A percentile compares a stretch with the other conserved stretches of the same genome.
phyloP scores from a whole-genome alignment of 2,113 vertebrate genomes.

The Narcine bancroftii region DNA sequence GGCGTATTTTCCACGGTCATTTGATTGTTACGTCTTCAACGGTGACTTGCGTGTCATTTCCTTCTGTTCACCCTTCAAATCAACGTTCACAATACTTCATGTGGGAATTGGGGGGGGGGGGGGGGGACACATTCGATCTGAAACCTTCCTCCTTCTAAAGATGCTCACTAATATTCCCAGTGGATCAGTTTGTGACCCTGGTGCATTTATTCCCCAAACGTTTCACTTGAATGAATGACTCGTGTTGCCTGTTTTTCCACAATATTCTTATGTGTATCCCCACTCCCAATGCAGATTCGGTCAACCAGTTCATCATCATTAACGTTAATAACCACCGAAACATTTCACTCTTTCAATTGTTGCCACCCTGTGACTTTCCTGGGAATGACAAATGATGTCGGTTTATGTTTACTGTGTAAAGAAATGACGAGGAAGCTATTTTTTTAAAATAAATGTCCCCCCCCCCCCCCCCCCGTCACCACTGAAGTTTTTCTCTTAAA shows the following conservation, averaged over 20 bases:
- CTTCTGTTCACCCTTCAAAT: not conserved
- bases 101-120: too few relatives aligned
- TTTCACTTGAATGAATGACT: too few relatives aligned
- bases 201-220: too few relatives aligned
- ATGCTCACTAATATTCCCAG: too few relatives aligned
- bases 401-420: not conserved
- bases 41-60: not conserved
- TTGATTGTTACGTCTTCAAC: constrained; percentile 20
- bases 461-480: too few relatives aligned
- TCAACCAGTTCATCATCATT: too few relatives aligned
- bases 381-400: not conserved
- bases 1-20: too few relatives aligned
- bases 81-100: not conserved
- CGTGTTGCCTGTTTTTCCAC: not conserved
- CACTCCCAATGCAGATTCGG: too few relatives aligned
- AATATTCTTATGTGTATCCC: not conserved
- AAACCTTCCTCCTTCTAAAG: too few relatives aligned
- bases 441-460: too few relatives aligned
- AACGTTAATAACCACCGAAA: not conserved
- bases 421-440: not conserved
- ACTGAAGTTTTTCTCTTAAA: not conserved
- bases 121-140: too few relatives aligned
- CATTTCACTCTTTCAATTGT: not conserved
- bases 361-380: not conserved
- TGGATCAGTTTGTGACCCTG: too few relatives aligned